Evolutionary conservation across 2,797 vertebrate species (phyloP), one percentile per base, ranked within the genome.

Genomic region (Acomys russatus): DNA sequence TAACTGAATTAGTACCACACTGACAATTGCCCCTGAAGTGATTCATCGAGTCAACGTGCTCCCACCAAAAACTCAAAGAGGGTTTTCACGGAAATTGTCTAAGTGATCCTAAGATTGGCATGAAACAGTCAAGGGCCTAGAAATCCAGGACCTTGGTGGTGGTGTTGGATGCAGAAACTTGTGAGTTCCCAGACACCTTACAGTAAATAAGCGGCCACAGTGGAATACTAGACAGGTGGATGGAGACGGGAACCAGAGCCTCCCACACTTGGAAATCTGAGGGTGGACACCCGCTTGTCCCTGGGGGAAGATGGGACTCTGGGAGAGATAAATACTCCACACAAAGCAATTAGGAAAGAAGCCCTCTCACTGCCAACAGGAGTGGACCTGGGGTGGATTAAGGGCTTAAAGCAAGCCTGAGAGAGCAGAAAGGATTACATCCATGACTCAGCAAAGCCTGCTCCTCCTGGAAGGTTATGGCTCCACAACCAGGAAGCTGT

Each of bases 391-490:
- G 59, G 12, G 44, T 33, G 63, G 90, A 91, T 93, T 78, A 92
- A 88, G 93, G 68, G 73, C n/a, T 77, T 88, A n/a, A 11, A 51
- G 44, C 90, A 77, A 94, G 94, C 63, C 59, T 93, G 35, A 79
- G 68, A 76, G 94, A 79, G 78, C 22, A 61, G 38, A 38, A 66
- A 92, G 89, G 80, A 90, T 88, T 18, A 38, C 12, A n/a, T 28
- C 33, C 0, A 0, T 59, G 80, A 94, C 80, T 95, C 71, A 76
- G 88, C 86, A 35, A 1, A n/a, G 76, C 17, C 25, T 33, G 30
- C n/a, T 33, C 83, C 73, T 49, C 3, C 70, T 12, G 15, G 35
- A 89, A 22, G 35, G 38, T 51, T 89, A 49, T 1, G 0, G 2
- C 33, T 51, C 49, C 9, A 59, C 8, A 38, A 66, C 30, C 22